Conservation (phyloP, 2,888 invertebrate genomes). For the Notodonta ziczac region DNA sequence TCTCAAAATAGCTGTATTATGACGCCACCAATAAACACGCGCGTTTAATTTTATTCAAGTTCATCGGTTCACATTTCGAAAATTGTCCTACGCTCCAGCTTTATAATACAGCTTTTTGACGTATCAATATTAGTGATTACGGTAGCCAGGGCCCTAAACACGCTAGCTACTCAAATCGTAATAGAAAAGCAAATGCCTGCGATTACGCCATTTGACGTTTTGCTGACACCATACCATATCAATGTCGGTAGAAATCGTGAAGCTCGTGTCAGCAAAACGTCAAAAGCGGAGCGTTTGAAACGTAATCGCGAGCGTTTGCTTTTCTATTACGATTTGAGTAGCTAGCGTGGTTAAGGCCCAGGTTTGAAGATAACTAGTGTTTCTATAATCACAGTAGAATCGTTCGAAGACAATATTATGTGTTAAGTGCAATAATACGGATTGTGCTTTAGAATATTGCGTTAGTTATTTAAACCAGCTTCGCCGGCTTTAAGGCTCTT, state of each 20-base stretch:
- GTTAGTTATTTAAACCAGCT: constrained; percentile 43
- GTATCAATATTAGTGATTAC: constrained; percentile 14
- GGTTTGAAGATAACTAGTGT: constrained; percentile 23
- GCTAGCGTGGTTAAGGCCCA: no score
- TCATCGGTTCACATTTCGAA: not conserved
- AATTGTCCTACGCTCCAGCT: not conserved
- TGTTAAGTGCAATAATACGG: constrained; percentile 63
- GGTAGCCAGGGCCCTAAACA: no score
- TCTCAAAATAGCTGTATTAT: constrained; percentile 44
- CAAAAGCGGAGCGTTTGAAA: no score
- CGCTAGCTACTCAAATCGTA: no score
- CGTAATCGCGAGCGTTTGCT: no score
- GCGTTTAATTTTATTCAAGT: not conserved
- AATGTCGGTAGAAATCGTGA: no score
- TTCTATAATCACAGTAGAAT: constrained; percentile 36
- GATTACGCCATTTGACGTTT: no score
- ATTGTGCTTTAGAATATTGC: constrained; percentile 57
- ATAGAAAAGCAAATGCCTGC: no score
- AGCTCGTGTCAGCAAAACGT: no score
- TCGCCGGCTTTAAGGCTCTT: constrained; percentile 46
- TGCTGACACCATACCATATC: no score
- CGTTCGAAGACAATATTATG: constrained; percentile 62
- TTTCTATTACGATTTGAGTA: no score
- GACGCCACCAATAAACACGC: constrained; percentile 6
- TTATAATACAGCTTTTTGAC: constrained; percentile 42